A percentile compares a stretch with the other conserved stretches of the same genome.
Evolutionary conservation across 2,888 invertebrate species (phyloP).

Genomic region (Dusona sp.): DNA sequence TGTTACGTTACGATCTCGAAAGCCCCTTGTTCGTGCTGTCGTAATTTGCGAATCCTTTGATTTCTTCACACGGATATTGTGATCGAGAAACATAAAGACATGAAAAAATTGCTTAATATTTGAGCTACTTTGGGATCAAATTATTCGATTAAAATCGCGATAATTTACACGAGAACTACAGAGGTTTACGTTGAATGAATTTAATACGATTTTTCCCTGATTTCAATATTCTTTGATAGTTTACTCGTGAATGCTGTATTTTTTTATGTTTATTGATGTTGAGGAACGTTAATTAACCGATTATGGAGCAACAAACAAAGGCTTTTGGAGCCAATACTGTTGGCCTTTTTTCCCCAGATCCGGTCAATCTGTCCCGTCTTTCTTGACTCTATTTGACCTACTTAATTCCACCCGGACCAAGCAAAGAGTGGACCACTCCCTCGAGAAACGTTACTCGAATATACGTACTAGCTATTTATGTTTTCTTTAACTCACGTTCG

Average conservation of each 20-base stretch:
- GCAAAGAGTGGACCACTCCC: slow-evolving; percentile 75
- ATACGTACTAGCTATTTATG: not conserved
- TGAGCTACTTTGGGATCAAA: not conserved
- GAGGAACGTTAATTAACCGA: not conserved
- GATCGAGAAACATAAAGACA: not conserved
- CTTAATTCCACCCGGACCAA: slow-evolving; percentile 62
- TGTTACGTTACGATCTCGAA: slow-evolving; percentile 6
- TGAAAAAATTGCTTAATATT: not conserved
- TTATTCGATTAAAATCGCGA: not conserved
- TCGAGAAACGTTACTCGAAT: slow-evolving; percentile 62
- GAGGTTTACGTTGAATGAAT: not conserved
- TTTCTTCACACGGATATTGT: slow-evolving; percentile 21
- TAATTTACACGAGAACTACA: not conserved
- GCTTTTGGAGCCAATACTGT: slow-evolving; percentile 87
- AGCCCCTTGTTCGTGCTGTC: slow-evolving; percentile 8
- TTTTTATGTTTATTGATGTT: not conserved
- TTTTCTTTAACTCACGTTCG: slow-evolving; percentile 32
- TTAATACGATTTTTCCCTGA: not conserved
- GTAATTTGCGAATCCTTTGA: slow-evolving; percentile 34
- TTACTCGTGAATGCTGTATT: not conserved
- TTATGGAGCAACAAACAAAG: slow-evolving; percentile 71
- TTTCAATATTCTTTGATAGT: not conserved
- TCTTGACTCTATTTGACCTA: slow-evolving; percentile 74
- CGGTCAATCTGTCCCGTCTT: slow-evolving; percentile 45
- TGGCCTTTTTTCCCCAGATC: slow-evolving; percentile 86